Evolutionary conservation across 2,888 invertebrate genomes (phyloP).

Genomic region (Syrphus vitripennis): DNA sequence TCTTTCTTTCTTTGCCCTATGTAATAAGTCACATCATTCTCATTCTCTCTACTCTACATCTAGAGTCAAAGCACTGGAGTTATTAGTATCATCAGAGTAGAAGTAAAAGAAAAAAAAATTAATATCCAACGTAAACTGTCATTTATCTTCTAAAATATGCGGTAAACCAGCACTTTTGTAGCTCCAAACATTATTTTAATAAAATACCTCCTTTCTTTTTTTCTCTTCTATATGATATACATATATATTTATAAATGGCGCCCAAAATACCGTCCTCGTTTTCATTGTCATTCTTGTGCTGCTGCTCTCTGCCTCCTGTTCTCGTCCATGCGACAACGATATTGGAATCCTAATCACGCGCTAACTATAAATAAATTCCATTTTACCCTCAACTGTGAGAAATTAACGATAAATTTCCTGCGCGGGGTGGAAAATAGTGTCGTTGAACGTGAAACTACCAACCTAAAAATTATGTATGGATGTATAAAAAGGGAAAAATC

Average conservation of each 20-base stretch:
- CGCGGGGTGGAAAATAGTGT: constrained; percentile 18
- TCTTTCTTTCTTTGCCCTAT: not conserved
- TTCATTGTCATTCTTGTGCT: not conserved
- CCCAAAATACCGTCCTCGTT: constrained; percentile 20
- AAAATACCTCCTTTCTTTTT: constrained; percentile 36
- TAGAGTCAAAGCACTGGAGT: too few species aligned
- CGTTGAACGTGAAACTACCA: constrained; percentile 10
- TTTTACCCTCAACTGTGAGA: constrained; percentile 57
- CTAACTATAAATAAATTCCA: constrained; percentile 70
- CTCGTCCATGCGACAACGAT: constrained; percentile 3
- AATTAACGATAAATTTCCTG: constrained; percentile 60
- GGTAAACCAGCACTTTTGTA: constrained; percentile 17
- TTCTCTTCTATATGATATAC: too few species aligned
- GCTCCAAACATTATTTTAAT: constrained; percentile 50
- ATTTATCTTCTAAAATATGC: constrained; percentile 52
- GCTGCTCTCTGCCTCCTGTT: not conserved
- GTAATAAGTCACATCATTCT: constrained; percentile 30
- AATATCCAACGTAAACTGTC: constrained; percentile 55
- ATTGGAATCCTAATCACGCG: constrained; percentile 70
- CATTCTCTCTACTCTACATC: not conserved
- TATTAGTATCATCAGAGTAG: not conserved
- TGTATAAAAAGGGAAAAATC: constrained; percentile 27
- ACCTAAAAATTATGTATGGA: constrained; percentile 1
- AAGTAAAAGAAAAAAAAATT: constrained; percentile 27
- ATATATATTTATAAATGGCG: too few species aligned